Evolutionary conservation across 2,797 vertebrate genomes (phyloP), one percentile per base, ranked within the genome.

Genomic region (Pseudocheirus occidentalis): DNA sequence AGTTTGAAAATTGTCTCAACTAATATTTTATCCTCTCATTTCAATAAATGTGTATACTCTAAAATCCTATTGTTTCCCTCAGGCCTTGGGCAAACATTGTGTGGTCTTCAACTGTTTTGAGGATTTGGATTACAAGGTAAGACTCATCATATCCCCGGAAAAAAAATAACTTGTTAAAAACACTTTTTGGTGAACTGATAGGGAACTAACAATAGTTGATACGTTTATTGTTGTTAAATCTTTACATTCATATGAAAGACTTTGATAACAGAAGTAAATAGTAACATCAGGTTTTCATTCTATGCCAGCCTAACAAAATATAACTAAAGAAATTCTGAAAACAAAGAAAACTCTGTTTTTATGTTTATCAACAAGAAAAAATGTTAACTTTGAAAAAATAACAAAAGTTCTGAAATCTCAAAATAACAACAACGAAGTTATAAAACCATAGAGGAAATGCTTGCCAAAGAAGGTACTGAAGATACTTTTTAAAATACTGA

Each of bases 121-220:
- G 95, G 95, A 98, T 95, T 97, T 98, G 97, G 98, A 99, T 96
- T 98, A 98, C 94, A 98, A 98, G 98, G 98, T 99, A 98, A 97
- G 89, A 18, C 21, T 89, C 92, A 91, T 92, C 14, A 40, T 92
- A 89, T 9, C 73, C 14, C 50, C 31, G 92, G 50, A 14, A 62
- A 59, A 59, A 94, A 94, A 93, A 56, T 62, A 89, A 46, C 46
- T 46, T 81, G 46, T 73, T 24, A 3, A 24, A 73, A 40, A 27
- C 0, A 10, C 2, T 34, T 62, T 87, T 87, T 46, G 46, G 73
- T 87, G 21, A 50, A 87, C 40, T 95, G 27, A 94, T 73, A 95
- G 24, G 92, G 56, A 2, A 95, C 81, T 58, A 94, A 94, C 94
- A 94, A 55, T 90, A 27, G 24, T 73, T 91, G 91, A 53, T 87